A percentile compares a stretch with the other conserved stretches of the same genome.
phyloP scores from a whole-genome alignment of 2,888 invertebrate genomes.

The Patella pellucida region DNA sequence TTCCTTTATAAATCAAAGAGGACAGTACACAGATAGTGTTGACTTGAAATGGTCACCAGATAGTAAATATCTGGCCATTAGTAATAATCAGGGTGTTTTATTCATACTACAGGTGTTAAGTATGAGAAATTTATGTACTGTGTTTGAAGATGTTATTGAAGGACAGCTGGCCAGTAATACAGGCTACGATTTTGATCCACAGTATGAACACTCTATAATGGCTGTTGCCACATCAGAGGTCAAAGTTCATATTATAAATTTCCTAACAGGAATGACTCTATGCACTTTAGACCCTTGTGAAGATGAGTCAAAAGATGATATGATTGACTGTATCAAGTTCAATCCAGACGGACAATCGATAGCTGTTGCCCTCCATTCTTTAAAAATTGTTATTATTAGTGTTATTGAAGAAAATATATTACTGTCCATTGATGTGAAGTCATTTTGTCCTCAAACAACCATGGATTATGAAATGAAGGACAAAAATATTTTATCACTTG shows the following conservation, averaged over 20 bases:
- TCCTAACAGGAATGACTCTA: slow-evolving; percentile 31
- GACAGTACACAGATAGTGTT: slow-evolving; percentile 43
- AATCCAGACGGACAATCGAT: slow-evolving; percentile 41
- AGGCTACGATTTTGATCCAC: slow-evolving; percentile 58
- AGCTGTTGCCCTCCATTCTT: slow-evolving; percentile 45
- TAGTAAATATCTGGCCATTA: slow-evolving; percentile 48
- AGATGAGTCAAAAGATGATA: slow-evolving; percentile 4
- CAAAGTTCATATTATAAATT: slow-evolving; percentile 42
- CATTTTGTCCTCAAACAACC: slow-evolving; percentile 32
- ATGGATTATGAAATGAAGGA: slow-evolving; percentile 6
- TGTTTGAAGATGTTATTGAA: slow-evolving; percentile 48
- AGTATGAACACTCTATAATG: slow-evolving; percentile 41
- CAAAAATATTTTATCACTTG: slow-evolving; percentile 46
- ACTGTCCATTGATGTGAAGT: slow-evolving; percentile 42
- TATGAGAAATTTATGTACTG: slow-evolving; percentile 35
- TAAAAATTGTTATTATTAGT: slow-evolving; percentile 40
- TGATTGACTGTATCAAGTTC: slow-evolving; percentile 48
- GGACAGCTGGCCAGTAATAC: slow-evolving; percentile 40
- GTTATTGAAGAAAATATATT: slow-evolving; percentile 32
- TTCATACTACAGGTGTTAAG: slow-evolving; percentile 39
- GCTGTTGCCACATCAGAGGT: slow-evolving; percentile 49
- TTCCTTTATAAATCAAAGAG: slow-evolving; percentile 32
- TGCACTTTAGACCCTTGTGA: slow-evolving; percentile 13
- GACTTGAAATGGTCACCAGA: slow-evolving; percentile 60
- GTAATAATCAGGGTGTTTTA: slow-evolving; percentile 42